Percentiles rank a stretch among this genome's conserved stretches.
Conservation (phyloP, 2,113 vertebrate genomes). For the Lepidothrix coronata region DNA sequence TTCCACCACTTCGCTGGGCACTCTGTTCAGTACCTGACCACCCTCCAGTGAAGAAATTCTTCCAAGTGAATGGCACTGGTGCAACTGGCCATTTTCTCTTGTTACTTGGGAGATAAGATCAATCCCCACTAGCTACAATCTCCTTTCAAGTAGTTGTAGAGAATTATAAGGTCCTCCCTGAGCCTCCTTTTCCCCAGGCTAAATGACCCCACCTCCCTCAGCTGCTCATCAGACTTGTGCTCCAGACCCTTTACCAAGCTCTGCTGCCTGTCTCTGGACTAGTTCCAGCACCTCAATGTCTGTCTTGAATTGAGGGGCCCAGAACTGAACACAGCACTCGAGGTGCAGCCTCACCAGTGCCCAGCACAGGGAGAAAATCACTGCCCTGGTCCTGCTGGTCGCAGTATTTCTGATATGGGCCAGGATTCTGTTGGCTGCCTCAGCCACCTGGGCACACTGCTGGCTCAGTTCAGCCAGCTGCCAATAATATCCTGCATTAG, state of each 20-base stretch:
- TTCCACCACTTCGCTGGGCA: not conserved
- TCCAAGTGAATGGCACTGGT: not conserved
- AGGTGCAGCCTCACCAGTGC: not conserved
- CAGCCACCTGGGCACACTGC: not conserved
- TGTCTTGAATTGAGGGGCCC: not conserved
- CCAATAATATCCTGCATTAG: not conserved
- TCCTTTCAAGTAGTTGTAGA: not conserved
- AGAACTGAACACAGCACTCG: not conserved
- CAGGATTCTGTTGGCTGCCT: not conserved
- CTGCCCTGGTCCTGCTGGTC: not conserved
- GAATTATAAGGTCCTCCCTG: accelerated
- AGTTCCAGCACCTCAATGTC: not conserved
- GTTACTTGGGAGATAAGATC: not conserved
- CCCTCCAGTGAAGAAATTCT: not conserved
- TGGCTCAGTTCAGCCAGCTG: not conserved
- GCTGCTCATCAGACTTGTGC: not conserved
- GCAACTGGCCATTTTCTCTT: not conserved
- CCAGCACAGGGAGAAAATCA: accelerated
- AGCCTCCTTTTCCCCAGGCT: not conserved
- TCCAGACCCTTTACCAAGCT: not conserved
- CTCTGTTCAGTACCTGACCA: not conserved
- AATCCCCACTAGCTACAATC: not conserved
- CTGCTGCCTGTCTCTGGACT: not conserved
- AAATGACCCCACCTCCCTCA: not conserved
- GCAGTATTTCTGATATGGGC: not conserved